Percentiles rank a stretch among this genome's conserved stretches.
Conservation (phyloP, 2,888 invertebrate genomes). For the Agrochola circellaris region DNA sequence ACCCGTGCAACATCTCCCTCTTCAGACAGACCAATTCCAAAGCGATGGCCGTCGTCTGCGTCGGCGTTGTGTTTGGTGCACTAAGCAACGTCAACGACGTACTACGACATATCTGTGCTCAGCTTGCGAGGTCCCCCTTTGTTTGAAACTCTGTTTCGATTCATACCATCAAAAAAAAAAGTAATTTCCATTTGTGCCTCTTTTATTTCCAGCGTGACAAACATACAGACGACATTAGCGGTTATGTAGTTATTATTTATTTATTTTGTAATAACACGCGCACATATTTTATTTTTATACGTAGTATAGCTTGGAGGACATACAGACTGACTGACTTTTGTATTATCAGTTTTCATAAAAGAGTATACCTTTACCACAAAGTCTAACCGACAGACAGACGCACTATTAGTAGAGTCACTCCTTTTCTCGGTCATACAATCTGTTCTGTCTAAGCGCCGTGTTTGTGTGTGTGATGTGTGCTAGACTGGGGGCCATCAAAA, state of each 20-base stretch:
- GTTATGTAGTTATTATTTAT: not conserved
- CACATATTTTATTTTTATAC: not conserved
- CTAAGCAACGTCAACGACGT: rapidly evolving
- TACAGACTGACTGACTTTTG: not conserved
- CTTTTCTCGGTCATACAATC: not conserved
- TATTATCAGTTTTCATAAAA: not conserved
- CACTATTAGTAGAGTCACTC: not conserved
- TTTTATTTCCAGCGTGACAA: not conserved
- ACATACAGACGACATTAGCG: not conserved
- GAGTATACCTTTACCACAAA: not conserved
- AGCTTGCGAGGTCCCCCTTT: not conserved
- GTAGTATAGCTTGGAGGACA: not conserved
- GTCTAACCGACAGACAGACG: not conserved
- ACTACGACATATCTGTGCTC: not conserved
- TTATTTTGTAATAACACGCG: not conserved
- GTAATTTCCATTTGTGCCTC: not conserved
- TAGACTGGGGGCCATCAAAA: not conserved
- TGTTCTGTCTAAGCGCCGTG: not conserved
- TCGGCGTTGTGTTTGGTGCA: not conserved
- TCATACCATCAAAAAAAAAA: not conserved
- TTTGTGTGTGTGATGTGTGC: not conserved
- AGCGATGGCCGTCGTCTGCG: not conserved
- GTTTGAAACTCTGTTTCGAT: not conserved
- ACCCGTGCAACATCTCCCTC: not conserved
- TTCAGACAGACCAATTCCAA: not conserved